phyloP scores from a whole-genome alignment of 2,888 invertebrate species.

The Agrochola macilenta region DNA sequence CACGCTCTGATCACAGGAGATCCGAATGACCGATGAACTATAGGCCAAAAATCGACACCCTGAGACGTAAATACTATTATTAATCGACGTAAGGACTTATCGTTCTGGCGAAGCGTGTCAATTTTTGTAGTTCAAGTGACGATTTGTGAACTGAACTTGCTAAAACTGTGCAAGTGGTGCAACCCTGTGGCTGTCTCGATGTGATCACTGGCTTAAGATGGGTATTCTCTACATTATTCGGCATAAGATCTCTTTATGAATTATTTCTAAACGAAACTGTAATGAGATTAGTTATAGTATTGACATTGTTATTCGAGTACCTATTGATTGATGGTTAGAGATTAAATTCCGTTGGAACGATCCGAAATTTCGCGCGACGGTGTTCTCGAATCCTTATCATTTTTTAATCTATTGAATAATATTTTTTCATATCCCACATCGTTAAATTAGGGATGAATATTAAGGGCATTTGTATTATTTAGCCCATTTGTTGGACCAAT shows the following conservation, averaged over 20 bases:
- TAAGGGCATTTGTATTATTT: constrained; percentile 91
- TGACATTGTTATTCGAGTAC: constrained; percentile 90
- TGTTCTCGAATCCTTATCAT: constrained; percentile 89
- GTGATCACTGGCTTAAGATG: constrained; percentile 84
- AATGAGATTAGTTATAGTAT: constrained; percentile 90
- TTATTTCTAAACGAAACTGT: constrained; percentile 89
- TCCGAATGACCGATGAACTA: constrained; percentile 86
- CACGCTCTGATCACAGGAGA: constrained; percentile 84
- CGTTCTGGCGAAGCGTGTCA: constrained; percentile 83
- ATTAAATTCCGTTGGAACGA: constrained; percentile 87
- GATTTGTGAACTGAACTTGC: constrained; percentile 77
- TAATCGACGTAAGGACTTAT: constrained; percentile 69
- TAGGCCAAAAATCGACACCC: constrained; percentile 83
- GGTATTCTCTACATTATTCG: constrained; percentile 81
- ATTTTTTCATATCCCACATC: constrained; percentile 90
- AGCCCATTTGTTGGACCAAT: constrained; percentile 91
- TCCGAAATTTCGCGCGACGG: constrained; percentile 82
- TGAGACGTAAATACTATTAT: constrained; percentile 76
- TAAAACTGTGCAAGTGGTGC: constrained; percentile 83
- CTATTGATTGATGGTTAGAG: constrained; percentile 87
- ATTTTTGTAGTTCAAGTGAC: constrained; percentile 85
- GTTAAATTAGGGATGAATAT: constrained; percentile 91
- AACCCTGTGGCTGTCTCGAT: constrained; percentile 85
- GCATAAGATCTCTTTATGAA: constrained; percentile 87
- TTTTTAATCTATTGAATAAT: constrained; percentile 90